phyloP scores from a whole-genome alignment of 2,113 vertebrate genomes.

The Alligator sinensis region DNA sequence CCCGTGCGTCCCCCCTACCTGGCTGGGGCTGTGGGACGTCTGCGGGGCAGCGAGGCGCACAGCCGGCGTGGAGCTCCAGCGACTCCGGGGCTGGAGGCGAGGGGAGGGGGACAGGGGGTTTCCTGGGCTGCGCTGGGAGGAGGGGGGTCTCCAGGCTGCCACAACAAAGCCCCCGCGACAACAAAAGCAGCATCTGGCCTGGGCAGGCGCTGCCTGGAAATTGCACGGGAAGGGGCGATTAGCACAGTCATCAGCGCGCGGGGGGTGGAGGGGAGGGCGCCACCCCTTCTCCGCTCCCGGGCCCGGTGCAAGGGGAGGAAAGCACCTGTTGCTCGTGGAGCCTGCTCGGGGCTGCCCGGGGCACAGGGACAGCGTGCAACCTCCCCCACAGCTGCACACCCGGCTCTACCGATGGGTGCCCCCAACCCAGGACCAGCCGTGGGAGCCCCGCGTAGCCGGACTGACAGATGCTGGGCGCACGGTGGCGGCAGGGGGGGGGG shows the following conservation, averaged over 20 bases:
- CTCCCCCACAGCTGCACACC: no score
- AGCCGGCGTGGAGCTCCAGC: neutral
- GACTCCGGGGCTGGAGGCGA: neutral
- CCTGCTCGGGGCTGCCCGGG: no score
- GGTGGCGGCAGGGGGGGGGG: neutral
- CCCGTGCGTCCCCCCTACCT: no score
- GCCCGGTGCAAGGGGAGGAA: no score
- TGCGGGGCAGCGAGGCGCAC: no score
- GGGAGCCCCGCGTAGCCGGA: neutral
- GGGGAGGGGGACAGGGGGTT: neutral
- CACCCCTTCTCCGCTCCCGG: neutral
- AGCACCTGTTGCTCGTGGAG: no score
- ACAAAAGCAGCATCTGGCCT: slow-evolving; percentile 86
- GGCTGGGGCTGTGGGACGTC: no score
- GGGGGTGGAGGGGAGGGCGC: neutral
- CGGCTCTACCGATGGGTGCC: no score
- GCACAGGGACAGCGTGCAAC: no score
- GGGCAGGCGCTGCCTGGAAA: slow-evolving; percentile 82
- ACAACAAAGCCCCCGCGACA: slow-evolving; percentile 73
- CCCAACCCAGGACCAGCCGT: no score
- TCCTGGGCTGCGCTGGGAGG: neutral
- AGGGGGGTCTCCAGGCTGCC: slow-evolving; percentile 71
- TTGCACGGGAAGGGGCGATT: slow-evolving; percentile 87
- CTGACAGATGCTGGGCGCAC: neutral
- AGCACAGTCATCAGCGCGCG: slow-evolving; percentile 82